A percentile compares a stretch with the other conserved stretches of the same genome.
These are phyloP conservation scores for Percina caprodes DNA, from an alignment of 2,113 vertebrate genomes.

Conservation along the genomic window DNA sequence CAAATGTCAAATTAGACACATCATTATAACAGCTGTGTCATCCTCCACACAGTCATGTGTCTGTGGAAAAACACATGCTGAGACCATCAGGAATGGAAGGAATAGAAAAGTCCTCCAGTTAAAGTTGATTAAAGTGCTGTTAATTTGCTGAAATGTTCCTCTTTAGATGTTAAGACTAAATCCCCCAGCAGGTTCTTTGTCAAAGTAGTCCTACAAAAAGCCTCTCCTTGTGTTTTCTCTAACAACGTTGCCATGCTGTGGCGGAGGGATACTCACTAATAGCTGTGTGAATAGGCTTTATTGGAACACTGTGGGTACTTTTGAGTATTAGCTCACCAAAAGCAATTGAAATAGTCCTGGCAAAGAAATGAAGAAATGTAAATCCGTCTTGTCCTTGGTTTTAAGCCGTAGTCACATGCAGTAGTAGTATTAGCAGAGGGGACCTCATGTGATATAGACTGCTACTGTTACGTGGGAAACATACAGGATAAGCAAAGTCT, in stretches of 20 bases:
- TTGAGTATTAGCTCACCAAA: too few relatives aligned
- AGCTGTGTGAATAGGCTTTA: neutral
- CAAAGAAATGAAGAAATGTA: too few relatives aligned
- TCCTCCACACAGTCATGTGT: slow-evolving; percentile 1
- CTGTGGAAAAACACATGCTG: neutral
- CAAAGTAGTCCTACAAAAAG: neutral
- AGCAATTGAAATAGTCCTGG: too few relatives aligned
- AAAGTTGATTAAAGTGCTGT: neutral
- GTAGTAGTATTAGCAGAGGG: too few relatives aligned
- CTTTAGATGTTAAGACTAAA: neutral
- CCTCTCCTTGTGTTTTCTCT: neutral
- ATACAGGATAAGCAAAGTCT: too few relatives aligned
- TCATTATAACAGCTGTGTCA: neutral
- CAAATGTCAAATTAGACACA: neutral
- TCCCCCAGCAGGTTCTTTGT: neutral
- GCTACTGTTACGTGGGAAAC: too few relatives aligned
- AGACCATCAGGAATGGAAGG: neutral
- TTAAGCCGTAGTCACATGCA: too few relatives aligned
- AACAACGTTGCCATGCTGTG: neutral
- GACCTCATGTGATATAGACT: too few relatives aligned
- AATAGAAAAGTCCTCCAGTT: neutral
- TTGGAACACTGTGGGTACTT: too few relatives aligned
- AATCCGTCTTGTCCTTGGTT: too few relatives aligned
- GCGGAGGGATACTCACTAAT: neutral
- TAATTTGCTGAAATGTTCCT: neutral